Evolutionary conservation across 2,888 invertebrate species (phyloP).

Genomic region (Caenorhabditis doughertyi): DNA sequence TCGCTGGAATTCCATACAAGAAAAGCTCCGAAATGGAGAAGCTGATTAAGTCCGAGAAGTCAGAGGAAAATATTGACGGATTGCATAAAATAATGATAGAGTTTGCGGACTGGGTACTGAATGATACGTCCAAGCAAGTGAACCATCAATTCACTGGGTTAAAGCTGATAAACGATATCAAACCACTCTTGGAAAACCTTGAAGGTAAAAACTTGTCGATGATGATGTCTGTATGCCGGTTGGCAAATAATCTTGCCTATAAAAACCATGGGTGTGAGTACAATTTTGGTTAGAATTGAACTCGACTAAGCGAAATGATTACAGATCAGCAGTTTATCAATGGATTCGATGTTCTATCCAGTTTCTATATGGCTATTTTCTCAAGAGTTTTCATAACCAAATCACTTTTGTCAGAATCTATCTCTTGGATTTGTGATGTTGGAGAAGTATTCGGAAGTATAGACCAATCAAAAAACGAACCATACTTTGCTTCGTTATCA

Average conservation of each 20-base stretch:
- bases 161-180: slow-evolving; percentile 10
- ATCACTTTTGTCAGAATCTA: slow-evolving; percentile 3
- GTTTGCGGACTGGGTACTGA: slow-evolving; percentile 27
- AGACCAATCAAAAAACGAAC: slow-evolving; percentile 1
- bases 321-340: slow-evolving; percentile 12
- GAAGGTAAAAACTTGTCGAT: slow-evolving; percentile 5
- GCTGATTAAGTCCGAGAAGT: background rate
- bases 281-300: background rate
- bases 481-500: background rate
- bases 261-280: slow-evolving; percentile 34
- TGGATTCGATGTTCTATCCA: slow-evolving; percentile 27
- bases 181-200: background rate
- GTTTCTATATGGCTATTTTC: background rate
- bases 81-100: slow-evolving; percentile 13
- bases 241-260: background rate
- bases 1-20: slow-evolving; percentile 33
- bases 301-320: background rate
- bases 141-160: slow-evolving; percentile 25
- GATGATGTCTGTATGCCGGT: slow-evolving; percentile 11
- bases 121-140: background rate
- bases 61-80: background rate
- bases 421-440: slow-evolving; percentile 17
- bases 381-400: background rate
- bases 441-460: background rate
- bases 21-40: slow-evolving; percentile 14